Base-by-base conservation (phyloP, 2,888 invertebrate species). In the Archaeoteleia sp. region DNA sequence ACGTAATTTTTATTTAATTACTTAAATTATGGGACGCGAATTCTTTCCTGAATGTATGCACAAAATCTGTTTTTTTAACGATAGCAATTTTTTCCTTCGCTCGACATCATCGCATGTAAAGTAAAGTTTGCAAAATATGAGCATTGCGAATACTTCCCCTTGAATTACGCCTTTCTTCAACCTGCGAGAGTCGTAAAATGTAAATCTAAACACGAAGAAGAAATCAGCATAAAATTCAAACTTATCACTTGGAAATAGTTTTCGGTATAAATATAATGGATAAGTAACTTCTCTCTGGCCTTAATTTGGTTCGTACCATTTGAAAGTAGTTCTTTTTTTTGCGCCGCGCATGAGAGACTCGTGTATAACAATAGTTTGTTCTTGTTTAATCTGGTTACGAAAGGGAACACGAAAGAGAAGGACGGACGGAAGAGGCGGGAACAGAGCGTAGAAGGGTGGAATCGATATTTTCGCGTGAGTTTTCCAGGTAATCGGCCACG, bases 391-490 rank as follows among this genome's bases (percentile, higher is more conserved):
- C 58, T 58, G 58, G 57, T 65, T 58, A 65, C 48, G 10, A 37
- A 35, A 43, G 35, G 27, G 42, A 62, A 62, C 46, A 54, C 40
- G 14, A 58, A 54, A 37, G 42, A 17, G 54, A 35, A 55, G 29
- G 43, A 49, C 5, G 20, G 5, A 20, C 20, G 49, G 37, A 37
- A 46, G 53, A 40, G 43, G 40, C 34, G 27, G 39, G 23, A 23
- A 15, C 23, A 46, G 40, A 48, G 51, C 32, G 40, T 25, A 30
- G 58, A 48, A 42, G 46, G 53, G 42, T 40, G 25, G 60, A 72
- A 81, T 82, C 81, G 79, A 81, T 81, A 81, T 81, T 80, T 81
- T 81, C 80, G 79, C 80, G 79, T 79, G 81, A 80, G 80, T 82
- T 82, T 81, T 80, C 78, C 79, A 75, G 74, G 78, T 81, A 81